Evolutionary conservation across 2,797 vertebrate species (phyloP).

Genomic region (Tauraco hartlaubi): DNA sequence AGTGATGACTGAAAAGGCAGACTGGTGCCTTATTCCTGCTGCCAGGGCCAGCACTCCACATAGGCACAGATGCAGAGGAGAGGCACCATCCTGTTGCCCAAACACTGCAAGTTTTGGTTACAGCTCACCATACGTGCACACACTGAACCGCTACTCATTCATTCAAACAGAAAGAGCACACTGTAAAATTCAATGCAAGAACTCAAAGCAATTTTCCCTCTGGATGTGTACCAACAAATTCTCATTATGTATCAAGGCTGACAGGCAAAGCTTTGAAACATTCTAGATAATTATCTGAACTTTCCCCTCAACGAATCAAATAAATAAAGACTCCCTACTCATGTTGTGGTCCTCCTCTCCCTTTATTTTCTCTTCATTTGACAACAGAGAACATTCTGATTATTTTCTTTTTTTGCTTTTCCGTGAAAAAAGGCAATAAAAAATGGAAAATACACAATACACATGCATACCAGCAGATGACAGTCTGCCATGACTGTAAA

Average conservation of each 20-base stretch:
- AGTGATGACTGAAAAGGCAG: background rate
- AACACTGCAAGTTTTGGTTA: background rate
- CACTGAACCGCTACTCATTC: background rate
- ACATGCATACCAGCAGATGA: background rate
- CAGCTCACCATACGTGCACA: background rate
- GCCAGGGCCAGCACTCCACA: accelerated
- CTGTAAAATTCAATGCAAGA: background rate
- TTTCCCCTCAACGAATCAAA: constrained; percentile 21
- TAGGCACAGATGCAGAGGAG: background rate
- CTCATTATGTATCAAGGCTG: constrained; percentile 19
- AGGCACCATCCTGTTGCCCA: background rate
- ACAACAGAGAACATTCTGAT: background rate
- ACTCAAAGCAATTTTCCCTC: background rate
- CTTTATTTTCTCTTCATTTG: constrained; percentile 17
- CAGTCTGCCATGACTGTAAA: background rate
- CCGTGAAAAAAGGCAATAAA: background rate
- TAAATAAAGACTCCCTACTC: background rate
- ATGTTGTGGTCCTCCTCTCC: background rate
- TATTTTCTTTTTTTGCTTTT: background rate
- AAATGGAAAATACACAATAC: background rate
- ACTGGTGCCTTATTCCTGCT: background rate
- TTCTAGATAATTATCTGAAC: constrained; percentile 32
- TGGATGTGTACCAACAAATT: constrained; percentile 29
- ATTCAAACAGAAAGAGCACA: background rate
- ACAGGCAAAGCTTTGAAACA: constrained; percentile 13